Conservation (phyloP, 2,113 vertebrate genomes). For the Mus spicilegus region DNA sequence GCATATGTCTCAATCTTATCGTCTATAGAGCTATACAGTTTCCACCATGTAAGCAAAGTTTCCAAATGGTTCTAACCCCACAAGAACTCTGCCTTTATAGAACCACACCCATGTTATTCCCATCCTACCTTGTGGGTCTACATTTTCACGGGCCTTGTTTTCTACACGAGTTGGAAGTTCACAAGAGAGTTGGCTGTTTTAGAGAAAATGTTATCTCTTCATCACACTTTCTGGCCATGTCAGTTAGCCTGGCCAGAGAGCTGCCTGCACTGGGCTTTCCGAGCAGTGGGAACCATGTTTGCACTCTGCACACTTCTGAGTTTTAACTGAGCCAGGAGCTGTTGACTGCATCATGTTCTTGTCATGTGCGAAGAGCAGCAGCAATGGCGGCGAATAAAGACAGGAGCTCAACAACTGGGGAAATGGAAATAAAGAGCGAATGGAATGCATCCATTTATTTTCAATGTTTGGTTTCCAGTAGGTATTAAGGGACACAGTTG, state of each 20-base stretch:
- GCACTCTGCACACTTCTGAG: not conserved
- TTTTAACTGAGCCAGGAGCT: not conserved
- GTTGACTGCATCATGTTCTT: not conserved
- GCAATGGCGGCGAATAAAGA: not conserved
- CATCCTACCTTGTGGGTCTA: not conserved
- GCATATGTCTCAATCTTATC: not conserved
- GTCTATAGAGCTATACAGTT: not conserved
- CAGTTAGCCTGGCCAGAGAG: not conserved
- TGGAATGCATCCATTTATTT: not conserved
- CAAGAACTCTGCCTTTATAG: not conserved
- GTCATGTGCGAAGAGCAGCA: not conserved
- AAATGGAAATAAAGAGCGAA: not conserved
- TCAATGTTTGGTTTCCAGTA: not conserved
- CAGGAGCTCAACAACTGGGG: not conserved
- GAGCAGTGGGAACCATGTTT: not conserved
- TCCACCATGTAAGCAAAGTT: not conserved
- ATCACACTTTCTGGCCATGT: not conserved
- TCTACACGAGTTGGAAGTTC: not conserved
- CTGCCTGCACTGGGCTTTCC: not conserved
- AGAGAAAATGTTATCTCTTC: not conserved
- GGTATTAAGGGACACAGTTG: not conserved
- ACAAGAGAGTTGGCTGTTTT: not conserved
- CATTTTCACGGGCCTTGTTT: slow-evolving; percentile 3
- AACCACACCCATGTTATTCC: not conserved
- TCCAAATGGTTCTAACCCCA: not conserved